phyloP scores from a whole-genome alignment of 2,113 vertebrate species.

The Stigmatopora argus region DNA sequence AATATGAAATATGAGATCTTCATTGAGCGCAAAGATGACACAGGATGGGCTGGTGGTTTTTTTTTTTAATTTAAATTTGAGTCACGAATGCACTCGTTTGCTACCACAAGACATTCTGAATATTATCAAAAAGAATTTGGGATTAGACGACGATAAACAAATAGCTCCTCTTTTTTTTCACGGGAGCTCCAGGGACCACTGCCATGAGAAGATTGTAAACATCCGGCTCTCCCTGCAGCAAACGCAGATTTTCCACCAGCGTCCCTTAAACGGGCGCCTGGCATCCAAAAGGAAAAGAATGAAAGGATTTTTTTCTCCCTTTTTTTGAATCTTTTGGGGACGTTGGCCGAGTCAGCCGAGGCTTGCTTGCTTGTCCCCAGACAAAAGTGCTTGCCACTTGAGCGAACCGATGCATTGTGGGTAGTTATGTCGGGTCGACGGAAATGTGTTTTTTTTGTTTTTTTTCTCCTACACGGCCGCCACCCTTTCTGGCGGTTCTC shows the following conservation, averaged over 20 bases:
- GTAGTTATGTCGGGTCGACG: background rate
- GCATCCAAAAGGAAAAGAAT: conserved; percentile 15
- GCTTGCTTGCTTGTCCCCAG: background rate
- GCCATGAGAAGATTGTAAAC: conserved; percentile 25
- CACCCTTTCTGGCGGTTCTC: background rate
- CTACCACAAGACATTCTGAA: too few relatives aligned
- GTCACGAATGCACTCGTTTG: too few relatives aligned
- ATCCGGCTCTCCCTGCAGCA: conserved; percentile 11
- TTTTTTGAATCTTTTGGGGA: background rate
- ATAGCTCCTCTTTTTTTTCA: background rate
- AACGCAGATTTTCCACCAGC: background rate
- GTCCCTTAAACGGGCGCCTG: background rate
- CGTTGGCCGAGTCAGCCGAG: background rate
- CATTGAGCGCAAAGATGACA: conserved; percentile 40
- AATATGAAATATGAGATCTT: conserved; percentile 12
- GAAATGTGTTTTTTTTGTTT: background rate
- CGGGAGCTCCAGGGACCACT: conserved; percentile 3
- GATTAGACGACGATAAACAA: too few relatives aligned
- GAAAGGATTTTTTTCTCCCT: conserved; percentile 25
- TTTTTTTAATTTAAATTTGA: too few relatives aligned
- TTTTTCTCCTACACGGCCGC: background rate
- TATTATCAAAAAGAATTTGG: too few relatives aligned
- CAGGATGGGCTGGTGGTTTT: too few relatives aligned
- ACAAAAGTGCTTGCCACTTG: conserved; percentile 1
- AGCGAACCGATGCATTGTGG: background rate